Conservation (phyloP, 2,113 vertebrate species). For the Thunnus thynnus region DNA sequence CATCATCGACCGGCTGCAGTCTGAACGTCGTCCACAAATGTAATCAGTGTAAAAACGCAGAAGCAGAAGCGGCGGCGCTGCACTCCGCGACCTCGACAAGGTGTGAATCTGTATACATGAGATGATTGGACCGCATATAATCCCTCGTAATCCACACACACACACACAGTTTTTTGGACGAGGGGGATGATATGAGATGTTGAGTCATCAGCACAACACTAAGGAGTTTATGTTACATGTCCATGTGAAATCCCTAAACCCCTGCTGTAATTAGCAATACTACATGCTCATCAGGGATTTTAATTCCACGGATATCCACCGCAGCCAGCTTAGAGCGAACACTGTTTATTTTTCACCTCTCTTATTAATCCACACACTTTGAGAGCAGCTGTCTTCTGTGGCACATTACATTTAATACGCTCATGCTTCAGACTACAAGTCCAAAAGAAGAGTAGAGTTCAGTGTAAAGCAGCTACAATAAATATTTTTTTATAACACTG, state of each 20-base stretch:
- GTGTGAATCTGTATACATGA: not conserved
- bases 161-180: not conserved
- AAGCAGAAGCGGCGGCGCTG: too few relatives aligned
- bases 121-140: constrained; percentile 18
- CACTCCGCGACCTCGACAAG: not conserved
- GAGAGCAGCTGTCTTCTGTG: too few relatives aligned
- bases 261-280: constrained; percentile 49
- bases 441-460: too few relatives aligned
- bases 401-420: too few relatives aligned
- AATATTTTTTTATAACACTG: too few relatives aligned
- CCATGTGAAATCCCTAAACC: constrained; percentile 34
- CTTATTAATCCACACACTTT: not conserved
- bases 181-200: constrained; percentile 12
- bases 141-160: constrained; percentile 47
- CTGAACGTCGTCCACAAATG: too few relatives aligned
- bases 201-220: constrained; percentile 1
- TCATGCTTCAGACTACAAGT: too few relatives aligned
- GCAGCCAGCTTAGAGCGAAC: not conserved
- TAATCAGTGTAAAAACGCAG: not conserved
- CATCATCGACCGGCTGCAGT: too few relatives aligned
- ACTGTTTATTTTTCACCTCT: not conserved
- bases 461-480: too few relatives aligned
- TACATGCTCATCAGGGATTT: constrained; percentile 20
- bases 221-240: constrained; percentile 45
- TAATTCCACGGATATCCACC: not conserved